Percentiles rank a stretch among this genome's conserved stretches.
Evolutionary conservation across 2,113 vertebrate species (phyloP).

Genomic region (Rutilus rutilus): DNA sequence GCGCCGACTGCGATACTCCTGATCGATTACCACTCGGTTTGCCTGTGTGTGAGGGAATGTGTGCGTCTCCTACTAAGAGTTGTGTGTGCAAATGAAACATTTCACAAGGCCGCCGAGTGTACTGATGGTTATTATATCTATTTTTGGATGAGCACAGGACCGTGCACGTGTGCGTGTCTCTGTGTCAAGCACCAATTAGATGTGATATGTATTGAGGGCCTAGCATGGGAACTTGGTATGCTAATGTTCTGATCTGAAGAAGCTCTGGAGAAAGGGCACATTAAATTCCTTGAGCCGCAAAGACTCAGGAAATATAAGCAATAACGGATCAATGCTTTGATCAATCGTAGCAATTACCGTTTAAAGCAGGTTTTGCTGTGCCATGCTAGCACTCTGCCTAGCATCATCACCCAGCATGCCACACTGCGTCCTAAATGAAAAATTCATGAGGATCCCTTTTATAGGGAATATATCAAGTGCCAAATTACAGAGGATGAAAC

Average conservation of each 20-base stretch:
- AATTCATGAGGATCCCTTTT: constrained; percentile 59
- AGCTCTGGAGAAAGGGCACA: not conserved
- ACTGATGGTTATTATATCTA: not conserved
- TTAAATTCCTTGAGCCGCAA: not conserved
- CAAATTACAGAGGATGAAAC: constrained; percentile 50
- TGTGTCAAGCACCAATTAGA: constrained; percentile 28
- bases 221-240: not conserved
- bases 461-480: constrained; percentile 50
- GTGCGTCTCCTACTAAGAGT: not conserved
- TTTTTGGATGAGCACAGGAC: not conserved
- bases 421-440: constrained; percentile 52
- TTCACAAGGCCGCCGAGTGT: not conserved
- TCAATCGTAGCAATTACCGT: constrained; percentile 53
- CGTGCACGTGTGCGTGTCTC: not conserved
- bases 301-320: constrained; percentile 29
- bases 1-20: constrained; percentile 24
- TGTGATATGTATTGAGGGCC: constrained; percentile 11
- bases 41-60: constrained; percentile 5
- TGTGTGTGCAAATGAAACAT: constrained; percentile 14
- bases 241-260: constrained; percentile 35
- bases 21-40: constrained; percentile 39
- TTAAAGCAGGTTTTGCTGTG: constrained; percentile 29
- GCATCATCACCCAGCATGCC: constrained; percentile 46
- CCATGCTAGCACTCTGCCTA: constrained; percentile 20
- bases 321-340: constrained; percentile 45